These are phyloP conservation scores for Schizotus pectinicornis DNA, from an alignment of 2,888 invertebrate genomes.

Conservation along the genomic window DNA sequence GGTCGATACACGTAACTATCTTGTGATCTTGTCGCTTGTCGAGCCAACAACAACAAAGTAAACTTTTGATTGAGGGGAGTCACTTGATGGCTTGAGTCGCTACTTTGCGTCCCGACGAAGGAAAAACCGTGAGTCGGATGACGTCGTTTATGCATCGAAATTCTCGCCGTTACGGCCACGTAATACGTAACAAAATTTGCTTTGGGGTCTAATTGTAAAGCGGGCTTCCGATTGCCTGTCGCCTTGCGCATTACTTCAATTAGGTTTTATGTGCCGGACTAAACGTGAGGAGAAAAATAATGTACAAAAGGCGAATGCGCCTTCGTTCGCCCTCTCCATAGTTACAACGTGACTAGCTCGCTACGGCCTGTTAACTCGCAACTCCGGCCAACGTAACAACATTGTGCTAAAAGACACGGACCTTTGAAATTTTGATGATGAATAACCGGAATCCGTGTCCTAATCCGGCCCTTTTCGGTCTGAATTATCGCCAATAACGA, in stretches of 20 bases:
- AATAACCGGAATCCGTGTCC: background rate
- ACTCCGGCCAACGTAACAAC: constrained; percentile 10
- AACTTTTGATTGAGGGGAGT: no score
- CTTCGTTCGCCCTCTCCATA: constrained; percentile 3
- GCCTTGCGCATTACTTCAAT: constrained; percentile 48
- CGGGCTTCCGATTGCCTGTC: constrained; percentile 43
- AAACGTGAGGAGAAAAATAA: constrained; percentile 44
- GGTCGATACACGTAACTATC: no score
- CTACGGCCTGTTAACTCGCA: constrained; percentile 10
- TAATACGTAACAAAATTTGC: constrained; percentile 25
- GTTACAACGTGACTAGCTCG: constrained; percentile 20
- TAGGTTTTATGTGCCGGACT: constrained; percentile 46
- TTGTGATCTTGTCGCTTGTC: no score
- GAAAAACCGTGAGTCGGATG: no score
- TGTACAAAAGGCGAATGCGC: constrained; percentile 18
- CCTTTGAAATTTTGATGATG: constrained; percentile 14
- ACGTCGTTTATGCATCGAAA: constrained; percentile 2
- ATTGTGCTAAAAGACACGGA: constrained; percentile 11
- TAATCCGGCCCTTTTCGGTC: background rate
- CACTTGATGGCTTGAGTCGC: no score
- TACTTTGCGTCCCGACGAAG: no score
- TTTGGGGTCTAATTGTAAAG: constrained; percentile 34
- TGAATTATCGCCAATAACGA: background rate
- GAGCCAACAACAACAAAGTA: no score
- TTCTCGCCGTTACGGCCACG: constrained; percentile 15